These are phyloP conservation scores for Imbricaverruca yamaguchii DNA, from an alignment of 2,888 invertebrate species.

Conservation along the genomic window DNA sequence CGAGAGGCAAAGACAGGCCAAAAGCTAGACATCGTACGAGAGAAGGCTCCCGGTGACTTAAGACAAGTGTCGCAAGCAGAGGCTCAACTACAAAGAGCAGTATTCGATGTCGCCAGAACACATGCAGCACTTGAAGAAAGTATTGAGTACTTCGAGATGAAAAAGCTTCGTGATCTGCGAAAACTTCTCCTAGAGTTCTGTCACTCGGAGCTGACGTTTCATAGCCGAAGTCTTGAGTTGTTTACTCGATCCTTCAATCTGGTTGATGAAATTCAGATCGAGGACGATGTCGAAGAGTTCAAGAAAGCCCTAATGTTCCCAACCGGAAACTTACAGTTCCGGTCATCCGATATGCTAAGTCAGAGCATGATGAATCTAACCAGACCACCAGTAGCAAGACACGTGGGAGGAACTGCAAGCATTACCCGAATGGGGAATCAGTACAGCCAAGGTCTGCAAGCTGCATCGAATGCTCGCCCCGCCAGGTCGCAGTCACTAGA, in stretches of 20 bases:
- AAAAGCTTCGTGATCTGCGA: background rate
- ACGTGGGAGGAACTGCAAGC: background rate
- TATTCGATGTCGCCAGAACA: constrained; percentile 4
- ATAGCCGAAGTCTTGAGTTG: background rate
- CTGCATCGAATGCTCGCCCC: background rate
- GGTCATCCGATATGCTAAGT: background rate
- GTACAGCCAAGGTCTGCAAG: background rate
- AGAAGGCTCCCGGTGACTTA: background rate
- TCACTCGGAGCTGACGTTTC: background rate
- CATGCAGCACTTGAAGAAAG: background rate
- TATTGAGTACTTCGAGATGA: background rate
- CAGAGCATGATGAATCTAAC: background rate
- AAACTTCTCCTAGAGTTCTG: background rate
- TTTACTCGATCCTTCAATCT: background rate
- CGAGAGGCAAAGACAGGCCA: background rate
- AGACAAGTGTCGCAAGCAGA: background rate
- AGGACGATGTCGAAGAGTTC: background rate
- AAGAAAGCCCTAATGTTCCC: constrained; percentile 9
- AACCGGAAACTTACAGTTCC: background rate
- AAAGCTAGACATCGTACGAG: background rate
- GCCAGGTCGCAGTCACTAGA: background rate
- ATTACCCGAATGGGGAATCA: background rate
- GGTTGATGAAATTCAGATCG: background rate
- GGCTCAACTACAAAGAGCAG: background rate
- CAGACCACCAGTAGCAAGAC: background rate